A percentile compares a stretch with the other conserved stretches of the same genome.
These are phyloP conservation scores for Cyanoderma ruficeps DNA, from an alignment of 2,113 vertebrate genomes.

Conservation along the genomic window DNA sequence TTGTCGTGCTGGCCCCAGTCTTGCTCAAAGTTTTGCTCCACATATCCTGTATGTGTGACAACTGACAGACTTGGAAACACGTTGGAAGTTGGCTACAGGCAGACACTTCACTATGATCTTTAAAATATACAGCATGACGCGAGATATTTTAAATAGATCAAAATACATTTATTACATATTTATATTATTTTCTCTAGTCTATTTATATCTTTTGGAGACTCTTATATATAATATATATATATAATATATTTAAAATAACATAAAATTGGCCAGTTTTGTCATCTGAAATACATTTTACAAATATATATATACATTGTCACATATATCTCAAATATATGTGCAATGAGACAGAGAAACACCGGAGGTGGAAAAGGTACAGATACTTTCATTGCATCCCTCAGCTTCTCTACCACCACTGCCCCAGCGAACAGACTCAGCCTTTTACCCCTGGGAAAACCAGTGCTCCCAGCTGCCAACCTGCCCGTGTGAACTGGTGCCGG, in stretches of 20 bases:
- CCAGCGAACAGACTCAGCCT: neutral
- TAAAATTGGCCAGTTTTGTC: constrained; percentile 73
- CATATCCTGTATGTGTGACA: neutral
- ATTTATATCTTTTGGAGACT: constrained; percentile 72
- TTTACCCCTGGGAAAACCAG: constrained; percentile 16
- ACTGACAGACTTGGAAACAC: neutral
- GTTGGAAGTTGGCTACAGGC: neutral
- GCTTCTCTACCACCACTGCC: neutral
- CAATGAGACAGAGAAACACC: constrained; percentile 64
- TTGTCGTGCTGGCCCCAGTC: neutral
- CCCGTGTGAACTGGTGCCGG: neutral
- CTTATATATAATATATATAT: constrained; percentile 70
- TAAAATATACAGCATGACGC: constrained; percentile 58
- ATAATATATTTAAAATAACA: constrained; percentile 77
- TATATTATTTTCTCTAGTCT: constrained; percentile 69
- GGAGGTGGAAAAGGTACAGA: constrained; percentile 48
- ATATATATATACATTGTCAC: constrained; percentile 65
- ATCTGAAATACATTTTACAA: constrained; percentile 77
- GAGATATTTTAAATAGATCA: constrained; percentile 71
- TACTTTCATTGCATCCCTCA: constrained; percentile 23
- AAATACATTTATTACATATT: constrained; percentile 78
- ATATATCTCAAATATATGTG: constrained; percentile 66
- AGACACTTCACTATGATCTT: neutral
- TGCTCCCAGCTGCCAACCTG: constrained; percentile 7
- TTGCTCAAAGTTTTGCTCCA: neutral